Evolutionary conservation across 2,888 invertebrate species (phyloP).

Genomic region (Syritta pipiens): DNA sequence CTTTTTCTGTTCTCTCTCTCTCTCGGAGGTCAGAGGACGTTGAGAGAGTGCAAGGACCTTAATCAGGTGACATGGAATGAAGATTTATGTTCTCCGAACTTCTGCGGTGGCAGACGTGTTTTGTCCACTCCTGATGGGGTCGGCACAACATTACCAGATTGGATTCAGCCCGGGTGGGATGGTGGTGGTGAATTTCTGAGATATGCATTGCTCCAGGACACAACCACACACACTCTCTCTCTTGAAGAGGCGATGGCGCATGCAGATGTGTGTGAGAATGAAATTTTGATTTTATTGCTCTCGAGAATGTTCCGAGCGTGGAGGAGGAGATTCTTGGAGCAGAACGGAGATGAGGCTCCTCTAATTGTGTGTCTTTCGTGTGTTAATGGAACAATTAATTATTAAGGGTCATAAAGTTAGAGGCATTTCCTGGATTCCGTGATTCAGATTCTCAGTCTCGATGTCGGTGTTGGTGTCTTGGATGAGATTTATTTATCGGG

Average conservation of each 20-base stretch:
- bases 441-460: slow-evolving; percentile 14
- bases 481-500: slow-evolving; percentile 20
- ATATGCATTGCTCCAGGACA: slow-evolving; percentile 48
- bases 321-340: slow-evolving; percentile 57
- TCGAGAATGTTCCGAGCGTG: slow-evolving; percentile 42
- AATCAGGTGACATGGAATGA: slow-evolving; percentile 62
- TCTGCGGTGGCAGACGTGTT: slow-evolving; percentile 22
- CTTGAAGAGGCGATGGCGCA: slow-evolving; percentile 13
- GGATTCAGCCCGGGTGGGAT: slow-evolving; percentile 34
- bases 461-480: too few species aligned
- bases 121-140: slow-evolving; percentile 29
- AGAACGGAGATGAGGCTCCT: slow-evolving; percentile 27
- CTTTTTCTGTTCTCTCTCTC: slow-evolving; percentile 17
- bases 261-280: slow-evolving; percentile 29
- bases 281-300: slow-evolving; percentile 66
- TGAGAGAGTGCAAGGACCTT: slow-evolving; percentile 38
- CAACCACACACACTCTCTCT: slow-evolving; percentile 8
- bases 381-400: slow-evolving; percentile 69
- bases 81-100: slow-evolving; percentile 61
- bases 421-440: slow-evolving; percentile 46
- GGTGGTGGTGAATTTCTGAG: slow-evolving; percentile 25
- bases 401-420: slow-evolving; percentile 58
- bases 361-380: slow-evolving; percentile 60
- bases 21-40: neutral
- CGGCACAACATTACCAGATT: slow-evolving; percentile 63